A percentile compares a stretch with the other conserved stretches of the same genome.
Evolutionary conservation across 2,797 vertebrate species (phyloP).

Genomic region (Poeciliopsis gracilis): DNA sequence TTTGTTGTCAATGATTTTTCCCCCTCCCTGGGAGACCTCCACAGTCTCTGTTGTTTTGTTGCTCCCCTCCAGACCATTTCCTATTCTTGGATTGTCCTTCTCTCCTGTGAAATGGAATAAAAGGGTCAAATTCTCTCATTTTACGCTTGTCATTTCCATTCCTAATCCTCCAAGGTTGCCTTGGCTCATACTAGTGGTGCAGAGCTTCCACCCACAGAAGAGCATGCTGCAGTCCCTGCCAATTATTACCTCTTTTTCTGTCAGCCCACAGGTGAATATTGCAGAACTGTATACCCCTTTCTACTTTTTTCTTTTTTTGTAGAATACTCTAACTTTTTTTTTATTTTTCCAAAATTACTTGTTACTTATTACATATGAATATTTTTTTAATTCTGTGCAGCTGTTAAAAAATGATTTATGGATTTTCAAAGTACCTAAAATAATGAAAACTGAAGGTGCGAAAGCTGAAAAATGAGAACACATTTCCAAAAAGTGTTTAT

Average conservation of each 20-base stretch:
- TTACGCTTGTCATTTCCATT: slow-evolving; percentile 61
- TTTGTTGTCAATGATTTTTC: slow-evolving; percentile 37
- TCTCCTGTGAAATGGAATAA: slow-evolving; percentile 53
- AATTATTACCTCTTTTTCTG: slow-evolving; percentile 43
- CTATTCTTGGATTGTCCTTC: slow-evolving; percentile 28
- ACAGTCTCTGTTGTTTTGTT: slow-evolving; percentile 18
- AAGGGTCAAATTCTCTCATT: slow-evolving; percentile 62
- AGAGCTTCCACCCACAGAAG: slow-evolving; percentile 49
- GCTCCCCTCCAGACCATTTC: slow-evolving; percentile 17
- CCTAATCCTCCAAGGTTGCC: slow-evolving; percentile 56
- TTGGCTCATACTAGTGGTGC: slow-evolving; percentile 51
- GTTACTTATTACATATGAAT: neutral
- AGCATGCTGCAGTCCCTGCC: slow-evolving; percentile 24
- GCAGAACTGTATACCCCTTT: slow-evolving; percentile 1
- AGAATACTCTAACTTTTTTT: neutral
- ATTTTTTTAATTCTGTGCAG: neutral
- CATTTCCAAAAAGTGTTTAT: neutral
- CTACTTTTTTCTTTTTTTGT: neutral
- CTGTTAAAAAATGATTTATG: neutral
- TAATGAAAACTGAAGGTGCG: neutral
- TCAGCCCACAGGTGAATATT: slow-evolving; percentile 28
- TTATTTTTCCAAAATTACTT: neutral
- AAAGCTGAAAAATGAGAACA: neutral
- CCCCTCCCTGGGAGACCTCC: slow-evolving; percentile 22
- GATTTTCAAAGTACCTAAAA: neutral